Conservation (phyloP, 2,113 vertebrate genomes). For the Tenebrosternarchus preto region DNA sequence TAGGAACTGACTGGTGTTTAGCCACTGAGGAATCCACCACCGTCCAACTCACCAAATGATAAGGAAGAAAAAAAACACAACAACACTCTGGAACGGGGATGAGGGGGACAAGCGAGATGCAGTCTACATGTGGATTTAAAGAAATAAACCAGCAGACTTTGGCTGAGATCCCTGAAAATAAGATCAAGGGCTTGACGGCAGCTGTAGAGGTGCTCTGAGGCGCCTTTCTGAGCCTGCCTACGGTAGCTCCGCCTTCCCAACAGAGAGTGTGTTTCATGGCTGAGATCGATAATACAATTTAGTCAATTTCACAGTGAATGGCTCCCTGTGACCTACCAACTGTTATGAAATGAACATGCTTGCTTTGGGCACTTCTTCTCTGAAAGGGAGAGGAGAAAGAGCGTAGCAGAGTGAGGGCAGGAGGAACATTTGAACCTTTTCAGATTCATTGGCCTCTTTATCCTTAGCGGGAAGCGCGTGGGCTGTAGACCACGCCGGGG, state of each 20-base stretch:
- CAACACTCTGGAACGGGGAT: background rate
- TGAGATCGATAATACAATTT: conserved; percentile 79
- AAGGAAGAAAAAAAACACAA: conserved; percentile 31
- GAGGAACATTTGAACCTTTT: conserved; percentile 74
- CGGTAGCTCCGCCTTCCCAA: conserved; percentile 39
- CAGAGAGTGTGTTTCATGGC: conserved; percentile 70
- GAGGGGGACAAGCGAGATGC: conserved; percentile 14
- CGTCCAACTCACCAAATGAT: conserved; percentile 48
- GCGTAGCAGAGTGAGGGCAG: conserved; percentile 73
- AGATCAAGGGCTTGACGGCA: conserved; percentile 36
- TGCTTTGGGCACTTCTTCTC: conserved; percentile 68
- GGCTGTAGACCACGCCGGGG: conserved; percentile 68
- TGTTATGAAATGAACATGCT: conserved; percentile 73
- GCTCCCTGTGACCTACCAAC: conserved; percentile 73
- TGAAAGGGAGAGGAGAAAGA: conserved; percentile 49
- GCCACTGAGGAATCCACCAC: conserved; percentile 49
- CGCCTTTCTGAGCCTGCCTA: conserved; percentile 48
- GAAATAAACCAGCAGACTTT: conserved; percentile 26
- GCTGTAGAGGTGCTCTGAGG: conserved; percentile 26
- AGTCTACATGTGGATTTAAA: conserved; percentile 32
- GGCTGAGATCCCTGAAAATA: conserved; percentile 14
- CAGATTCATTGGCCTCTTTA: conserved; percentile 74
- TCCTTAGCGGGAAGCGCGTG: conserved; percentile 70
- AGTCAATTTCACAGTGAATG: conserved; percentile 72
- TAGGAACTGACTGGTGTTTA: conserved; percentile 64